A percentile compares a stretch with the other conserved stretches of the same genome.
phyloP scores from a whole-genome alignment of 2,113 vertebrate species.

The Cnemophilus loriae region DNA sequence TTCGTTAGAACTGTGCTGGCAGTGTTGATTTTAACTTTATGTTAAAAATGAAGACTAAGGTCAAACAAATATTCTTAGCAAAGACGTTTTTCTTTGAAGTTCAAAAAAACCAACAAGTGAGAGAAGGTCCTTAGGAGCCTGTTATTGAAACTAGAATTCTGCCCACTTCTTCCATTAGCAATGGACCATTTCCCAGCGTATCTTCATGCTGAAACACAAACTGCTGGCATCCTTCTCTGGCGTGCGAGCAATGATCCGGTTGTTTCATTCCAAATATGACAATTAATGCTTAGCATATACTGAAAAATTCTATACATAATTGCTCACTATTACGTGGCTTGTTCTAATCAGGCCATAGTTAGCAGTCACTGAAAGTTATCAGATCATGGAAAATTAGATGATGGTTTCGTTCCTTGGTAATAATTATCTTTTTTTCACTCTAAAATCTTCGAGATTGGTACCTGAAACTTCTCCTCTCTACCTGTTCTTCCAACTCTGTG shows the following conservation, averaged over 20 bases:
- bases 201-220: conserved; percentile 30
- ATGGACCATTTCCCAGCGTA: background rate
- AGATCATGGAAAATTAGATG: background rate
- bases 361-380: background rate
- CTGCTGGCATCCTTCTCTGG: conserved; percentile 3
- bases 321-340: background rate
- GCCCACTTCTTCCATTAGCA: background rate
- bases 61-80: conserved; percentile 25
- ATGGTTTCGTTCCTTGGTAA: background rate
- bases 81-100: conserved; percentile 31
- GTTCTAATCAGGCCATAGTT: background rate
- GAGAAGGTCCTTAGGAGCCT: conserved; percentile 6
- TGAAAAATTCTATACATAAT: background rate
- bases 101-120: conserved; percentile 21
- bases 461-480: background rate
- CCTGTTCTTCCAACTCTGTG: background rate
- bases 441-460: background rate
- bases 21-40: background rate
- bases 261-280: background rate
- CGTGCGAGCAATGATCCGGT: background rate
- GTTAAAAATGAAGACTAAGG: background rate
- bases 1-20: background rate
- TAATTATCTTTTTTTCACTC: background rate
- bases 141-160: conserved; percentile 32
- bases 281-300: background rate